Evolutionary conservation across 2,797 vertebrate species (phyloP).

Genomic region (Botia kubotai): DNA sequence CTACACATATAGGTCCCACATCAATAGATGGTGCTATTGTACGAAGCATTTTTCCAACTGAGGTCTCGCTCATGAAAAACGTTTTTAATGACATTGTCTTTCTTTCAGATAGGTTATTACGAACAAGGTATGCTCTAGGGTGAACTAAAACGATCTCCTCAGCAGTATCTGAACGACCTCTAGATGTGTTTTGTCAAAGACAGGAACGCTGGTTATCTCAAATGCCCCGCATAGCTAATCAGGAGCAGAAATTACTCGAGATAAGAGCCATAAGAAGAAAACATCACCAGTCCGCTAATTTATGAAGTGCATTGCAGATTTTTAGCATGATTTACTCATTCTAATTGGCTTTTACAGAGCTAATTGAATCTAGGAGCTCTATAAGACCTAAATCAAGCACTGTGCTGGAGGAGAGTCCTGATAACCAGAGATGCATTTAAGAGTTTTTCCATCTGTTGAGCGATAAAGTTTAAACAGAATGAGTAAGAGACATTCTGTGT

Average conservation of each 20-base stretch:
- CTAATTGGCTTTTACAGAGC: constrained; percentile 46
- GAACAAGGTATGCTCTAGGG: neutral
- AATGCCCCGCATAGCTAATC: constrained; percentile 21
- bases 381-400: constrained; percentile 43
- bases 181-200: constrained; percentile 12
- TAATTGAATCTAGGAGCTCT: constrained; percentile 46
- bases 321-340: constrained; percentile 44
- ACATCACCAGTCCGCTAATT: constrained; percentile 41
- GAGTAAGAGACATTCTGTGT: neutral
- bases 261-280: constrained; percentile 25
- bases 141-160: neutral
- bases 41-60: neutral
- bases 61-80: neutral
- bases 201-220: constrained; percentile 14
- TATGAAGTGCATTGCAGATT: constrained; percentile 46
- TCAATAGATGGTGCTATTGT: constrained; percentile 36
- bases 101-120: neutral
- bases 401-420: neutral
- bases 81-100: neutral
- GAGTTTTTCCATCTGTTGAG: constrained; percentile 31
- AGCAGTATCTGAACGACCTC: constrained; percentile 15
- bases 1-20: neutral
- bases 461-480: constrained; percentile 8
- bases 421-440: constrained; percentile 29
- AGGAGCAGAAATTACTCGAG: constrained; percentile 15